Base-by-base conservation (phyloP, 1,140 invertebrate species). In the Zaprionus gabonicus region DNA sequence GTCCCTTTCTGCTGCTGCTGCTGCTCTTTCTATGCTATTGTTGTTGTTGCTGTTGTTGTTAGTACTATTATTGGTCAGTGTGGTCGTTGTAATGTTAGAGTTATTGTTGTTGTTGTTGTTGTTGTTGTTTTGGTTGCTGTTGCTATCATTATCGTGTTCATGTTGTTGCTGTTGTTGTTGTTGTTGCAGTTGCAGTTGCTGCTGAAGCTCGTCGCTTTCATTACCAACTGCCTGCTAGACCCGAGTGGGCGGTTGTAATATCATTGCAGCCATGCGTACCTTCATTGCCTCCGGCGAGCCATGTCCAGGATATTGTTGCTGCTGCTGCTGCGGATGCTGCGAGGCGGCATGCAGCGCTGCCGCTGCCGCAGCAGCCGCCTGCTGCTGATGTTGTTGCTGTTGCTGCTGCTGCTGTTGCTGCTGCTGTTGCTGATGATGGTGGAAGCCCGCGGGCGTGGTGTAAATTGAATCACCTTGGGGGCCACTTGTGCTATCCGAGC, bases 261-360 rank as follows among this genome's bases (percentile, higher is more conserved):
- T 95, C 94, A 96, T 95, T 91, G 96, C 95, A 88, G 96, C 95
- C 91, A 96, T 95, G 93, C 95, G 95, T 94, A 96, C 96, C 95
- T 96, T 96, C 95, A 96, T 95, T 92, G 95, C 95, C 91, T 95
- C 96, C 36, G 95, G 95, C 81, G 95, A 95, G 78, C 93, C 93
- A 60, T 82, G 77, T 76, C 82, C 80, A 78, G 81, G 80, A 81
- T 93, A 92, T 62, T 92, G 91, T 46, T 46, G 41, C n/a, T 86
- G 90, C 62, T 90, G 91, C 44, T 86, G 90, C 62, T 86, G 90
- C 55, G 70, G 80, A 70, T 87, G 83, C 38, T 83, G 84, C 6
- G 83, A 80, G 38, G 83, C 84, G 28, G 84, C 84, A 53, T 90
- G 85, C 49, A 81, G 70, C 38, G 88, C 75, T 51, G 90, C 88